phyloP scores from a whole-genome alignment of 1,140 invertebrate species.

The Atopsyche davidsoni region DNA sequence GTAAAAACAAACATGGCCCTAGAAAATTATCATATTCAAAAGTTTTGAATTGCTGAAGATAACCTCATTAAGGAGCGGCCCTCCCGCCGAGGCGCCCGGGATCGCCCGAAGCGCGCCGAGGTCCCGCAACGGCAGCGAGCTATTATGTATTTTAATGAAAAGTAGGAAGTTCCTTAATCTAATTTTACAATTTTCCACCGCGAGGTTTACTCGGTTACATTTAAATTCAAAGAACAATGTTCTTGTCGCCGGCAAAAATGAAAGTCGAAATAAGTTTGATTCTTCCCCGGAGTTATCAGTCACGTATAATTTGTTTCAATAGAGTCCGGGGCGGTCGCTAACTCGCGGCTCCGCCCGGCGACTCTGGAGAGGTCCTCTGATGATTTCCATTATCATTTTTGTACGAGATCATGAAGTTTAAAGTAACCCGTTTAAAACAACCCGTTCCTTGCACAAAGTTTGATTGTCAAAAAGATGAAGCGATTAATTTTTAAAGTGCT shows the following conservation, averaged over 20 bases:
- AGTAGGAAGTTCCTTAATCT: constrained; percentile 31
- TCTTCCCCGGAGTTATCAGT: constrained; percentile 16
- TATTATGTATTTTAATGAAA: constrained; percentile 32
- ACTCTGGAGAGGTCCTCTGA: no score
- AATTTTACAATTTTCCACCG: constrained; percentile 29
- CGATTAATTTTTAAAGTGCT: no score
- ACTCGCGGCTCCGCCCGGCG: not conserved
- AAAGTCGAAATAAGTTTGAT: constrained; percentile 7
- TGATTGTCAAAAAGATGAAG: no score
- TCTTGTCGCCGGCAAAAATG: constrained; percentile 16
- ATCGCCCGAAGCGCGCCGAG: constrained; percentile 9
- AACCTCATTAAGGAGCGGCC: constrained; percentile 28
- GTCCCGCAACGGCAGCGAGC: constrained; percentile 20
- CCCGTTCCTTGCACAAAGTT: no score
- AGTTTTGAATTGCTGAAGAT: constrained; percentile 31
- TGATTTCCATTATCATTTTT: no score
- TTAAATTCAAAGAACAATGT: constrained; percentile 31
- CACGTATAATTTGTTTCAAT: constrained; percentile 24
- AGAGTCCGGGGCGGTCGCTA: constrained; percentile 1
- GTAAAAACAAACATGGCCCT: constrained; percentile 30
- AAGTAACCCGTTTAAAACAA: no score
- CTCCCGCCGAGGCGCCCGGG: not conserved
- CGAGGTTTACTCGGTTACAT: constrained; percentile 29
- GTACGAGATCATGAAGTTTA: no score
- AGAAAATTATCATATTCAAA: constrained; percentile 30